A percentile compares a stretch with the other conserved stretches of the same genome.
phyloP scores from a whole-genome alignment of 2,797 vertebrate genomes.

The Gymnocypris eckloni region DNA sequence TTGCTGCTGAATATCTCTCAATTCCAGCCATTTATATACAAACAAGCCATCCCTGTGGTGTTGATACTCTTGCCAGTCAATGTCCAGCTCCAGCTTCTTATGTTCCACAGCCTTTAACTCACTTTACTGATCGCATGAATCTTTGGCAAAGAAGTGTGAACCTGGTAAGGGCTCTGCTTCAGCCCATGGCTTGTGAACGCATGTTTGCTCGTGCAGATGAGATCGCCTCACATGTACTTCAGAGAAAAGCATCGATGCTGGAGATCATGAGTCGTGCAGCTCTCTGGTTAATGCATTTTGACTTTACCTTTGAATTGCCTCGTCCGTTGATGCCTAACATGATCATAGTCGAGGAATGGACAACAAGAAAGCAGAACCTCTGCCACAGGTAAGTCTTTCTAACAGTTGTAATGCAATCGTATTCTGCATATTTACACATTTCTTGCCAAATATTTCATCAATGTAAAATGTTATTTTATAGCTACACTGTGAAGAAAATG shows the following conservation, averaged over 20 bases:
- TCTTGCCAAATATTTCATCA: background rate
- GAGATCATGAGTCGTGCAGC: constrained; percentile 67
- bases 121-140: constrained; percentile 64
- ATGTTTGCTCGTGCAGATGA: constrained; percentile 59
- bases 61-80: constrained; percentile 56
- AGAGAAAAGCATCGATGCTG: constrained; percentile 44
- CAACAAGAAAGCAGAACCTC: constrained; percentile 60
- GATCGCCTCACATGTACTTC: constrained; percentile 69
- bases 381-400: constrained; percentile 66
- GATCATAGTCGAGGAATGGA: constrained; percentile 71
- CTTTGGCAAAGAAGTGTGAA: constrained; percentile 68
- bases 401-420: too few relatives aligned
- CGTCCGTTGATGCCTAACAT: constrained; percentile 77
- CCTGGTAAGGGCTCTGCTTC: constrained; percentile 54
- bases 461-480: background rate
- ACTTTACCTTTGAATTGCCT: constrained; percentile 75
- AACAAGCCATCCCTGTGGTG: constrained; percentile 61
- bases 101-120: constrained; percentile 65
- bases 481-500: too few relatives aligned
- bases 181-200: constrained; percentile 63
- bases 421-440: background rate
- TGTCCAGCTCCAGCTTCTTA: constrained; percentile 72
- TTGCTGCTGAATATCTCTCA: constrained; percentile 69
- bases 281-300: constrained; percentile 74
- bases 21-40: constrained; percentile 67